Evolutionary conservation across 2,888 invertebrate species (phyloP), one percentile per base, ranked within the genome.

Genomic region (Machimus rusticus): DNA sequence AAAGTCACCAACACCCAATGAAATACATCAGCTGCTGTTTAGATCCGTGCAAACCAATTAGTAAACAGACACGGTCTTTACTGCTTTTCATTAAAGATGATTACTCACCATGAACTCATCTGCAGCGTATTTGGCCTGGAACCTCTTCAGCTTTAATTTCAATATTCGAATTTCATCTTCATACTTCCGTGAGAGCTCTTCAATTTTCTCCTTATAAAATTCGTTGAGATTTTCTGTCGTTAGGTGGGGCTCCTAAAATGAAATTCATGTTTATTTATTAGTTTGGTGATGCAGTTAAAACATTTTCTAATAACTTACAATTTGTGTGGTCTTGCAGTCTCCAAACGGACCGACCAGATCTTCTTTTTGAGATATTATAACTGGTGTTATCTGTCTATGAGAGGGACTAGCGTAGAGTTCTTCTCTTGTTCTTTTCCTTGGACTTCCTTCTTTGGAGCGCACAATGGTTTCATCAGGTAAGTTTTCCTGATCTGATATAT

Each of bases 311-410:
- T 4, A 66, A 19, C 19, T 66, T 43, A 85, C 85, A 34, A 74
- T 85, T 74, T 74, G 39, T 37, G 37, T n/a, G 12, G 82, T 19
- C 37, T 34, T 82, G 51, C 57, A 66, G 37, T 87, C 86, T 28
- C 57, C 74, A 23, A 82, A 82, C 37, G 82, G 37, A 12, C 66
- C 82, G 6, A 82, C 66, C 1, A 28, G 3, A 28, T 66, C 28
- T 66, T 66, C 66, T 12, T 66, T 66, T 28, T 66, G 66, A 8
- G 89, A n/a, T 28, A 85, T 23, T 16, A 74, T 85, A 89, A 57
- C 34, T 2, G 93, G 93, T n/a, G 92, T 93, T 88, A 93, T 91
- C 89, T 93, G 92, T 1, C 92, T 90, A 89, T 93, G 92, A 57
- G 92, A 92, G 5, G 93, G 93, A 89, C 92, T 92, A 1, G 92